phyloP scores from a whole-genome alignment of 1,140 invertebrate genomes.

The Eciton burchellii region DNA sequence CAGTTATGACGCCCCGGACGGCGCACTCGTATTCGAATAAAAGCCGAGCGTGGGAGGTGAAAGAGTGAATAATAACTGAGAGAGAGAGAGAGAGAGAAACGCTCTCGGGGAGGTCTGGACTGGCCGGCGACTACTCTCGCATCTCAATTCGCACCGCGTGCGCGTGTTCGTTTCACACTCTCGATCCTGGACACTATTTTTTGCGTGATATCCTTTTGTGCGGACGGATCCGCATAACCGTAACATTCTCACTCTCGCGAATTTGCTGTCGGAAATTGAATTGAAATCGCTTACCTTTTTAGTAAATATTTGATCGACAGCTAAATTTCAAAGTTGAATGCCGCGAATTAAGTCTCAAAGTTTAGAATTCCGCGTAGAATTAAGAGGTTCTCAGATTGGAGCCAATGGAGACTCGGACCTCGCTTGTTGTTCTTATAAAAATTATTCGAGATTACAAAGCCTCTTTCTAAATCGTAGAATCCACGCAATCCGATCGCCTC shows the following conservation, averaged over 20 bases:
- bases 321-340: background rate
- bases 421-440: background rate
- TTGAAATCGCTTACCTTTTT: slow-evolving; percentile 16
- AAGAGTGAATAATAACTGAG: slow-evolving; percentile 73
- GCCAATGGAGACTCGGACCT: background rate
- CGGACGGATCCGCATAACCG: background rate
- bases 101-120: slow-evolving; percentile 61
- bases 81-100: slow-evolving; percentile 67
- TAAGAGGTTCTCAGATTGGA: background rate
- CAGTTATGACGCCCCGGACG: slow-evolving; percentile 72
- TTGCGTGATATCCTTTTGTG: slow-evolving; percentile 15
- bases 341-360: slow-evolving; percentile 3
- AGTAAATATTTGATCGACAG: background rate
- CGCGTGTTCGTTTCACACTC: slow-evolving; percentile 39
- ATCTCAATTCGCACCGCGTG: slow-evolving; percentile 64
- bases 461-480: background rate
- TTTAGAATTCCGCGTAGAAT: background rate
- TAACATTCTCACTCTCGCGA: background rate
- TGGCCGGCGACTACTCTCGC: slow-evolving; percentile 48
- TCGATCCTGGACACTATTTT: slow-evolving; percentile 2
- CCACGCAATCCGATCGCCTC: background rate
- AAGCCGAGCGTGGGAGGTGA: slow-evolving; percentile 73
- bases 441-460: background rate
- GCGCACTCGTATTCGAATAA: slow-evolving; percentile 74
- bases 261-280: slow-evolving; percentile 6